phyloP scores from a whole-genome alignment of 1,140 invertebrate species.

The Nylanderia fulva region DNA sequence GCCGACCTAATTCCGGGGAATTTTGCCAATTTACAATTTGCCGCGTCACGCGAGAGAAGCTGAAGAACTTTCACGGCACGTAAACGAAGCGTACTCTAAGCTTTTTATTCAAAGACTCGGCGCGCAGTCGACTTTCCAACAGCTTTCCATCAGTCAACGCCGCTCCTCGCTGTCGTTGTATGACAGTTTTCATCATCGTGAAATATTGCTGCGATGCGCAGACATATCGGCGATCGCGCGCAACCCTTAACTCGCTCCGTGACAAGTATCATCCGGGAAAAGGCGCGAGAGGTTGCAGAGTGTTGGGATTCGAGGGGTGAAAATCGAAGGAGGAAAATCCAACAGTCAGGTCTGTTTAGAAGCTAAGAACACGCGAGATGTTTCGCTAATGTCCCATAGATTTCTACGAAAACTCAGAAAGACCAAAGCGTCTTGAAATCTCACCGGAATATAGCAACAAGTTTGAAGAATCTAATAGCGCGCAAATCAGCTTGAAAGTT shows the following conservation, averaged over 20 bases:
- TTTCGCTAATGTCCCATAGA: background rate
- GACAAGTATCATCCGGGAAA: conserved; percentile 18
- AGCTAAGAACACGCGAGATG: background rate
- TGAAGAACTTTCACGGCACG: conserved; percentile 30
- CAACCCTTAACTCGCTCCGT: conserved; percentile 10
- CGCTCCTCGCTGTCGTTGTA: conserved; percentile 37
- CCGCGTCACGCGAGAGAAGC: conserved; percentile 38
- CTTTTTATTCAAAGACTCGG: conserved; percentile 32
- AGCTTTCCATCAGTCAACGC: conserved; percentile 53
- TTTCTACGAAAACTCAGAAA: background rate
- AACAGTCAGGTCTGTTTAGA: background rate
- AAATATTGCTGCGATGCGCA: conserved; percentile 46
- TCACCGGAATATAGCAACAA: background rate
- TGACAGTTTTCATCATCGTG: conserved; percentile 35
- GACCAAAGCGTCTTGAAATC: background rate
- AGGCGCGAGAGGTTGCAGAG: background rate
- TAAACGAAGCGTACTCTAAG: conserved; percentile 33
- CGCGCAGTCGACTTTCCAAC: conserved; percentile 23
- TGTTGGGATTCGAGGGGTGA: background rate
- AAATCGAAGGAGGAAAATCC: background rate
- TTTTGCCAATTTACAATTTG: conserved; percentile 41
- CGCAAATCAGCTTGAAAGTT: conserved; percentile 1
- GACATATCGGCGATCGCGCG: conserved; percentile 46
- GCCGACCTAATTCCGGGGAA: conserved; percentile 21
- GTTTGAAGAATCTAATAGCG: conserved; percentile 18